A percentile compares a stretch with the other conserved stretches of the same genome.
These are phyloP conservation scores for Halcyon smyrnensis DNA, from an alignment of 2,797 vertebrate species.

Conservation along the genomic window DNA sequence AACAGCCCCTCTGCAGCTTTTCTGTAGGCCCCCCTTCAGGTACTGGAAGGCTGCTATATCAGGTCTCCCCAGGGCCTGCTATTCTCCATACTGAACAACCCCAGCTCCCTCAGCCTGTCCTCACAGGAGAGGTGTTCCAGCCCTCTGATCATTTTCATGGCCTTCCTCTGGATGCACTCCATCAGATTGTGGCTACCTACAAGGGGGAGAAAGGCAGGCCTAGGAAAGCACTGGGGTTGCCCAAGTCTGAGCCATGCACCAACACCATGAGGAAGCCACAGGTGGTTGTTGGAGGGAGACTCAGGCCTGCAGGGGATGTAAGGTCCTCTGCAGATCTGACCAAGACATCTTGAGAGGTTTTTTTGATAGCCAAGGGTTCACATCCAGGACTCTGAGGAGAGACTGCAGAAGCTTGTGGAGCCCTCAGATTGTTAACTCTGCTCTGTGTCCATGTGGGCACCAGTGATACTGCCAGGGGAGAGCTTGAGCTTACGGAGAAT, in stretches of 20 bases:
- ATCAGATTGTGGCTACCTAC: neutral
- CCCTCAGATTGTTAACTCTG: neutral
- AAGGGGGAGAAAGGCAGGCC: neutral
- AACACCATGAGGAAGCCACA: rapidly evolving
- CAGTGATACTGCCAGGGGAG: neutral
- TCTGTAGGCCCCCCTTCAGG: too few relatives aligned
- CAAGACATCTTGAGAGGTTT: neutral
- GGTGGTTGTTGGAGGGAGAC: rapidly evolving
- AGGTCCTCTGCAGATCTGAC: neutral
- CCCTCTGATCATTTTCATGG: too few relatives aligned
- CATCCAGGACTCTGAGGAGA: neutral
- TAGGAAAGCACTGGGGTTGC: neutral
- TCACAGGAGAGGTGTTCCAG: too few relatives aligned
- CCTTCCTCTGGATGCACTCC: too few relatives aligned
- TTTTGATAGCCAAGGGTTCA: neutral
- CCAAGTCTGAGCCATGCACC: rapidly evolving
- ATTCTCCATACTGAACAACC: too few relatives aligned
- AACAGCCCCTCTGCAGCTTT: too few relatives aligned
- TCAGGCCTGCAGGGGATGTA: rapidly evolving
- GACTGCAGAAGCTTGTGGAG: neutral
- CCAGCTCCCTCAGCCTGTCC: neutral
- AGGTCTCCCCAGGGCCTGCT: too few relatives aligned
- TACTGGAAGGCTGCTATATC: too few relatives aligned
- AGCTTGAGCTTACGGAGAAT: neutral
- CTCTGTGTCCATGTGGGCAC: neutral